phyloP scores from a whole-genome alignment of 2,113 vertebrate species.

The Perccottus glenii region DNA sequence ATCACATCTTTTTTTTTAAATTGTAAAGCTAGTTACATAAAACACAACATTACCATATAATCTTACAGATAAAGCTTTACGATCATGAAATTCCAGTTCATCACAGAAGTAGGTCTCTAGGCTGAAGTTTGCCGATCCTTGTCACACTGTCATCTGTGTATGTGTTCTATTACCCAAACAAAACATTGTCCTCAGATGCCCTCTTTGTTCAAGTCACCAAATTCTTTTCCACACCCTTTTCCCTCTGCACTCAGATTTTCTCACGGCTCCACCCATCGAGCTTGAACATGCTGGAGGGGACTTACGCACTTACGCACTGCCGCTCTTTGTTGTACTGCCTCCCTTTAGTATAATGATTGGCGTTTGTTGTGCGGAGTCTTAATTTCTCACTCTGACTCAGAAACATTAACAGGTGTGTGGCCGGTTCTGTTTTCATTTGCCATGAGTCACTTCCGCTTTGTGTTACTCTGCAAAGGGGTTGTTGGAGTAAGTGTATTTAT shows the following conservation, averaged over 20 bases:
- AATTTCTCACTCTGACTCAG: conserved; percentile 53
- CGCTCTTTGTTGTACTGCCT: conserved; percentile 16
- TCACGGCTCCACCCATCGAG: conserved; percentile 31
- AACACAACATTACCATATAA: too few relatives aligned
- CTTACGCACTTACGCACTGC: not conserved
- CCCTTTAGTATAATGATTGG: not conserved
- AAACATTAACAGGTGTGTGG: conserved; percentile 24
- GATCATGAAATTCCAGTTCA: not conserved
- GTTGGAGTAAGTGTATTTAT: not conserved
- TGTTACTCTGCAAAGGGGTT: conserved; percentile 31
- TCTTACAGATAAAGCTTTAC: too few relatives aligned
- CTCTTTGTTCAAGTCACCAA: not conserved
- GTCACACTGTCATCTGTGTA: not conserved
- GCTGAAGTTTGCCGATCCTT: not conserved
- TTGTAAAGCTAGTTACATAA: too few relatives aligned
- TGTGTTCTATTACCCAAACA: conserved; percentile 7
- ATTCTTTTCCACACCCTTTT: conserved; percentile 26
- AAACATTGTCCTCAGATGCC: conserved; percentile 1
- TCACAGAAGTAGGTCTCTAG: not conserved
- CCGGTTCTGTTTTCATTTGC: conserved; percentile 12
- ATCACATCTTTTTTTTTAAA: too few relatives aligned
- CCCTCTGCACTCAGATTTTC: conserved; percentile 6
- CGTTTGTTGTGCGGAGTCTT: conserved; percentile 8
- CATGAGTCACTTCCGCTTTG: conserved; percentile 52
- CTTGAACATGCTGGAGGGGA: conserved; percentile 22